Evolutionary conservation across 2,797 vertebrate species (phyloP).

Genomic region (Sylvia borin): DNA sequence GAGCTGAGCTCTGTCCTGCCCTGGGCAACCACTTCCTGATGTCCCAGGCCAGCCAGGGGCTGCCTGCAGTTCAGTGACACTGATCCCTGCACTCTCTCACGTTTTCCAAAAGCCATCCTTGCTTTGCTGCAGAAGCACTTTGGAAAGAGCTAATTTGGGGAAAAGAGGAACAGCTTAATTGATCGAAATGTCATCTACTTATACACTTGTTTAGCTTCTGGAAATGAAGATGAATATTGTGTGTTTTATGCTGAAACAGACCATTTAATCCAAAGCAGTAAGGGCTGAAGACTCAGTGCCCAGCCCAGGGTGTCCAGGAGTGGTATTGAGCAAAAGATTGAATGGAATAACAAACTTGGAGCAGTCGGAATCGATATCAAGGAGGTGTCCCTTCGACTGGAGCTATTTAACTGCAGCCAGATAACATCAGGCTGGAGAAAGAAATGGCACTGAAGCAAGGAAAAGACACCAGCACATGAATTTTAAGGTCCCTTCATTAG

Average conservation of each 20-base stretch:
- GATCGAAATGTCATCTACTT: slow-evolving; percentile 43
- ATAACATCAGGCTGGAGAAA: slow-evolving; percentile 24
- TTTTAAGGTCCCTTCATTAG: slow-evolving; percentile 1
- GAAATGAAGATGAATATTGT: slow-evolving; percentile 60
- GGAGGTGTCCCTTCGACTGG: slow-evolving; percentile 15
- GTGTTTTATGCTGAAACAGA: slow-evolving; percentile 34
- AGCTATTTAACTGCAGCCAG: slow-evolving; percentile 50
- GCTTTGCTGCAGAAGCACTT: neutral
- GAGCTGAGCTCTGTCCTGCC: neutral
- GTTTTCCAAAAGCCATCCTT: neutral
- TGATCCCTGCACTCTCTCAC: neutral
- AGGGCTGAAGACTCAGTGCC: neutral
- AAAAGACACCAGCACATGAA: neutral
- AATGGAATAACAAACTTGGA: slow-evolving; percentile 43
- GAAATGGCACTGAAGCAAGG: neutral
- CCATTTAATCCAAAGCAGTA: slow-evolving; percentile 31
- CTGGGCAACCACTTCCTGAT: neutral
- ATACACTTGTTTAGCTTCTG: neutral
- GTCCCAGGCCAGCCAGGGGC: neutral
- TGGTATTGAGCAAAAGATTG: neutral
- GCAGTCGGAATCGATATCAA: slow-evolving; percentile 14
- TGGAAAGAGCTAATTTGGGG: neutral
- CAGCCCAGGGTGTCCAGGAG: neutral
- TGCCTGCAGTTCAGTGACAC: neutral
- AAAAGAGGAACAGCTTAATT: slow-evolving; percentile 34